Conservation (phyloP, 1,140 invertebrate species). For the Neoseiulus cucumeris region DNA sequence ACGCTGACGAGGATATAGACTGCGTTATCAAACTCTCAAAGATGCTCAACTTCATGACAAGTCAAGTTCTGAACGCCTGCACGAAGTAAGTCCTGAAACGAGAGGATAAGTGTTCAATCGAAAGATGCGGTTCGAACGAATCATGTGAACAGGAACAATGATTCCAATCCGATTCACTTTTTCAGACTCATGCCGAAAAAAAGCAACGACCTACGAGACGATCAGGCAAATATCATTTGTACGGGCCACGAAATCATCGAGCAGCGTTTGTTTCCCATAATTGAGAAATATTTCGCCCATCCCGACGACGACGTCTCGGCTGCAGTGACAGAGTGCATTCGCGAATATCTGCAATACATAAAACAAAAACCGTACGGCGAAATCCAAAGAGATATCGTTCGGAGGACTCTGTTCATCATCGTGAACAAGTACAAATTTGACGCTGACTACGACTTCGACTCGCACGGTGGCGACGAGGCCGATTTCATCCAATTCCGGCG, state of each 20-base stretch:
- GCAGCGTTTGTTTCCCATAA: conserved; percentile 24
- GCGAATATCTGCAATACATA: conserved; percentile 34
- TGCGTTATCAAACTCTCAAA: conserved; percentile 34
- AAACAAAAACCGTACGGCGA: conserved; percentile 24
- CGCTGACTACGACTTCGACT: conserved; percentile 34
- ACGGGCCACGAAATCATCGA: background rate
- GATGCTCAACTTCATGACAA: conserved; percentile 35
- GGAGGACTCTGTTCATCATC: conserved; percentile 31
- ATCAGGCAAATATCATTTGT: background rate
- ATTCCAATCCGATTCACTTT: too few species aligned
- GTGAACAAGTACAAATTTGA: conserved; percentile 37
- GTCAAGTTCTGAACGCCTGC: conserved; percentile 29
- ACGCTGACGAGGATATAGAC: conserved; percentile 32
- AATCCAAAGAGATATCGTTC: conserved; percentile 22
- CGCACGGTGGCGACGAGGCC: conserved; percentile 36
- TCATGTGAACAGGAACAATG: too few species aligned
- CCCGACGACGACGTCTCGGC: conserved; percentile 37
- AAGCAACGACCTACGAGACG: background rate
- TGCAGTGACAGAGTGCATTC: conserved; percentile 33
- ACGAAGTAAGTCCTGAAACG: conserved; percentile 27
- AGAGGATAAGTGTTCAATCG: background rate
- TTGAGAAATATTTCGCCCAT: conserved; percentile 34
- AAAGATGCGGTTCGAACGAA: too few species aligned
- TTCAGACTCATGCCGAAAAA: too few species aligned
- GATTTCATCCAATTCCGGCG: conserved; percentile 37